A percentile compares a stretch with the other conserved stretches of the same genome.
Evolutionary conservation across 1,140 invertebrate species (phyloP).

Genomic region (Belonocnema kinseyi): DNA sequence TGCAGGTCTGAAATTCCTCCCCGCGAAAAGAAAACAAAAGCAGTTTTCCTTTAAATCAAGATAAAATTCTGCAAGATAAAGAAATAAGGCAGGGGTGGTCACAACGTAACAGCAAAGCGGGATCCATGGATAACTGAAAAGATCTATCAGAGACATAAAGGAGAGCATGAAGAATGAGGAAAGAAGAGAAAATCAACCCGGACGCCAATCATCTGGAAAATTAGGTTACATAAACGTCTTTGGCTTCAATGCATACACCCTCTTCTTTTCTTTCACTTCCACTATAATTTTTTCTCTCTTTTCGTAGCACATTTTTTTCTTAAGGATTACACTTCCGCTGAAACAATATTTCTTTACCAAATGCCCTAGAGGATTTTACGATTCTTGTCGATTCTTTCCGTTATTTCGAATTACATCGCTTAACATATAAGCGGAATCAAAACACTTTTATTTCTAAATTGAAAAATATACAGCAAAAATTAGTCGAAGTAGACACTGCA

Average conservation of each 20-base stretch:
- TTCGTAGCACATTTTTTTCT: not conserved
- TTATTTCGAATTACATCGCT: slow-evolving; percentile 15
- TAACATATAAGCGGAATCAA: slow-evolving; percentile 1
- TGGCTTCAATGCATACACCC: slow-evolving; percentile 42
- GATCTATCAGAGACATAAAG: slow-evolving; percentile 31
- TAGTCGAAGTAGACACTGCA: too few species aligned
- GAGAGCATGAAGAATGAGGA: slow-evolving; percentile 35
- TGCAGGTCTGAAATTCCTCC: not conserved
- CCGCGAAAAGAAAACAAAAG: not conserved
- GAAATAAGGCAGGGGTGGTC: not conserved
- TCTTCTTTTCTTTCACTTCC: not conserved
- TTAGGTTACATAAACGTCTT: slow-evolving; percentile 60
- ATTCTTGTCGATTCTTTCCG: slow-evolving; percentile 2
- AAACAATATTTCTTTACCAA: slow-evolving; percentile 24
- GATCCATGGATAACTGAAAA: not conserved
- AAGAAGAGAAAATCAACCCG: slow-evolving; percentile 41
- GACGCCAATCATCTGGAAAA: slow-evolving; percentile 57
- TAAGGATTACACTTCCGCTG: not conserved
- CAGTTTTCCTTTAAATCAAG: not conserved
- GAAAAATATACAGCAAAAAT: too few species aligned
- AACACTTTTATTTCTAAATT: too few species aligned
- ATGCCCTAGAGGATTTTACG: slow-evolving; percentile 14
- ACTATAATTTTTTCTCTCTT: not conserved
- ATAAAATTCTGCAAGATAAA: not conserved
- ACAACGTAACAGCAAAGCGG: not conserved